Conservation (phyloP, 1,140 invertebrate genomes). For the Paraescarpia echinospica region DNA sequence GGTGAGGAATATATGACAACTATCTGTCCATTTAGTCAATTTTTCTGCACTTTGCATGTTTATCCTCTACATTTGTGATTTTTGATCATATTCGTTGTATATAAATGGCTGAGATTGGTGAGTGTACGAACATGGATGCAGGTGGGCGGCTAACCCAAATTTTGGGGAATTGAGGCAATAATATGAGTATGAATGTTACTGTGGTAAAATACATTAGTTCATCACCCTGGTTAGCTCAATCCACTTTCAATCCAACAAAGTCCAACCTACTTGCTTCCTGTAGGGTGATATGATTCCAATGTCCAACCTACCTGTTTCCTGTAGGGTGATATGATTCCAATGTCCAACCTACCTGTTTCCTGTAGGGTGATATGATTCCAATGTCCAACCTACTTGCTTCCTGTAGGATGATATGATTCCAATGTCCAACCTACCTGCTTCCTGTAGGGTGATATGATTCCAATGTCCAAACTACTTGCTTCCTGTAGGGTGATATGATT, state of each 20-base stretch:
- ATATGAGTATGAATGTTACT: no score
- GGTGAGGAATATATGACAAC: no score
- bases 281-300: slow-evolving; percentile 94
- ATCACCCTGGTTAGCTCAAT: no score
- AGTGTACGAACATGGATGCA: no score
- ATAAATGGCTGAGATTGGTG: no score
- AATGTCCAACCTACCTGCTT: slow-evolving; percentile 81
- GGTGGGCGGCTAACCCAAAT: no score
- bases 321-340: slow-evolving; percentile 93
- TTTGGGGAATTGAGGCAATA: no score
- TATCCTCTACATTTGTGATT: slow-evolving; percentile 16
- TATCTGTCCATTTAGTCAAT: no score
- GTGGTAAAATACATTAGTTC: no score
- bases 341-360: slow-evolving; percentile 78
- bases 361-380: slow-evolving; percentile 90
- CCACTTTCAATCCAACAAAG: no score
- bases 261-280: slow-evolving; percentile 76
- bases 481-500: slow-evolving; percentile 87
- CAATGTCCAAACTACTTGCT: slow-evolving; percentile 82
- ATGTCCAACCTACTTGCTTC: slow-evolving; percentile 80
- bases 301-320: slow-evolving; percentile 76
- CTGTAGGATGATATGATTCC: slow-evolving; percentile 91
- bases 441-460: slow-evolving; percentile 88
- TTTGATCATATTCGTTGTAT: neutral
- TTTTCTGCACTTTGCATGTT: neutral